Conservation (phyloP, 2,888 invertebrate species). For the Heliconius ismenius region DNA sequence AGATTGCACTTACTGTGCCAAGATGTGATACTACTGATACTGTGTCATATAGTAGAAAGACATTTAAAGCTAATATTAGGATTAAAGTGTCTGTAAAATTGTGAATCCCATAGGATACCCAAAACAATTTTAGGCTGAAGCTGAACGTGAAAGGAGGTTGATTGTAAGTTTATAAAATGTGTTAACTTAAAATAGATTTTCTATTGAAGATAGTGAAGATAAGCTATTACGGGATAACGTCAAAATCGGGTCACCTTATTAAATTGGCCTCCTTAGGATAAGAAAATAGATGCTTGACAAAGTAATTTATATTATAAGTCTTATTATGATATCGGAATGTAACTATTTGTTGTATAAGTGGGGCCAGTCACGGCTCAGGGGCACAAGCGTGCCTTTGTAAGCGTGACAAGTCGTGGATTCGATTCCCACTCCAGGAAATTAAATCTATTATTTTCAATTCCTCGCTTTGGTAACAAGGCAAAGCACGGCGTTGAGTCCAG, state of each 20-base stretch:
- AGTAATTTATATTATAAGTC: not conserved
- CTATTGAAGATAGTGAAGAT: constrained; percentile 14
- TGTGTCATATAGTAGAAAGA: not conserved
- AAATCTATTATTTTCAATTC: no score
- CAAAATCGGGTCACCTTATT: constrained; percentile 22
- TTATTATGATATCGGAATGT: not conserved
- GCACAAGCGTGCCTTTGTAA: no score
- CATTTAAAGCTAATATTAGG: not conserved
- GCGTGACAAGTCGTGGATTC: no score
- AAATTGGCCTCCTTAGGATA: constrained; percentile 14
- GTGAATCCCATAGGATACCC: not conserved
- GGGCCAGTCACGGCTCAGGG: no score
- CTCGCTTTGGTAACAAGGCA: no score
- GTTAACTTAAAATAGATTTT: constrained; percentile 1
- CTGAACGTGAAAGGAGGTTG: not conserved
- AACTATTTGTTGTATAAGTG: no score
- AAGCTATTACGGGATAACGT: constrained; percentile 13
- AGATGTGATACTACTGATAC: no score
- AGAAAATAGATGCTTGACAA: constrained; percentile 11
- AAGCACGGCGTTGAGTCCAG: no score
- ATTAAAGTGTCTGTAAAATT: not conserved
- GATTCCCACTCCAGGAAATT: no score
- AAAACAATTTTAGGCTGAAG: not conserved
- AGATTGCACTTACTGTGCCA: not conserved
- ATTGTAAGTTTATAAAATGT: constrained; percentile 9